A percentile compares a stretch with the other conserved stretches of the same genome.
Evolutionary conservation across 23 tunicate species (phyloP).

Genomic region (Trididemnum nubilum): DNA sequence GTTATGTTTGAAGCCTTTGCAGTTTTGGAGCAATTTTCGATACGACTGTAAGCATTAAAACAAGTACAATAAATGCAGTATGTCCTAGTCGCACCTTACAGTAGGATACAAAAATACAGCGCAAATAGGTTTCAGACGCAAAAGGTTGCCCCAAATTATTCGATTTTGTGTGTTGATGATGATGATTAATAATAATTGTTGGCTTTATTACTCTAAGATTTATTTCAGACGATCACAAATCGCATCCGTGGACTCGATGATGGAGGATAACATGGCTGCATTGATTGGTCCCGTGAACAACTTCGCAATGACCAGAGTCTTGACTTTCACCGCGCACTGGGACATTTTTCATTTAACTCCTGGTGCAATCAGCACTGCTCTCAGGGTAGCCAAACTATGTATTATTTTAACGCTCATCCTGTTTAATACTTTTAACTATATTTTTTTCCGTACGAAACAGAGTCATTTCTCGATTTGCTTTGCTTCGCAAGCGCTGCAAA

Average conservation of each 20-base stretch:
- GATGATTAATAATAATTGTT: no score
- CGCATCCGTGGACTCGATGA: constrained; percentile 69
- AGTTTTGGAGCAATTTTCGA: no score
- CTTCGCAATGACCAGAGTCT: constrained; percentile 73
- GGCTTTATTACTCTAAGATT: not conserved
- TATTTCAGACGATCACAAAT: constrained; percentile 71
- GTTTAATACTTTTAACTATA: not conserved
- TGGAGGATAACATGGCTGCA: constrained; percentile 61
- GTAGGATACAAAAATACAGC: no score
- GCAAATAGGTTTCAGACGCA: no score
- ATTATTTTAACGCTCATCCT: no score
- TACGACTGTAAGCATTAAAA: no score
- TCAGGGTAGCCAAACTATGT: no score
- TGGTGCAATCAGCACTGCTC: constrained; percentile 47
- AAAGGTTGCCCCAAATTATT: no score
- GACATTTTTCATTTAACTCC: constrained; percentile 62
- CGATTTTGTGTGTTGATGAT: no score
- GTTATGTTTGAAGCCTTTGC: no score
- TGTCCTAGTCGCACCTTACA: no score
- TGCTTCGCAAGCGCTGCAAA: not conserved
- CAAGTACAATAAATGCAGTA: no score
- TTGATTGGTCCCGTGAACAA: constrained; percentile 83
- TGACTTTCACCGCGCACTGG: constrained; percentile 69
- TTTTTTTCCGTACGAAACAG: not conserved
- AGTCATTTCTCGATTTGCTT: not conserved